These are phyloP conservation scores for Oncorhynchus keta DNA, from an alignment of 2,113 vertebrate species.

Conservation along the genomic window DNA sequence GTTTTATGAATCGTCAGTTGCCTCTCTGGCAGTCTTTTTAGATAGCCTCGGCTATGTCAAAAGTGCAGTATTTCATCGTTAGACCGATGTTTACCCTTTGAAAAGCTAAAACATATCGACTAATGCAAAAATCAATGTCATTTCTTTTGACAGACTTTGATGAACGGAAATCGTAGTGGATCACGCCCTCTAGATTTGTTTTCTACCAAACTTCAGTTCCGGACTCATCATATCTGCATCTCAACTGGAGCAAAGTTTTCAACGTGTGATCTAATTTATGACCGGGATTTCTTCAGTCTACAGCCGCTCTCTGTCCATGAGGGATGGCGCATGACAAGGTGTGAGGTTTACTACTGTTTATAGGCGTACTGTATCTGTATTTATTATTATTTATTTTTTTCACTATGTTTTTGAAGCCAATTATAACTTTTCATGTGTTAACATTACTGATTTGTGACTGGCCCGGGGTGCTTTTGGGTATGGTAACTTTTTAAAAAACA, in stretches of 20 bases:
- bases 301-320: background rate
- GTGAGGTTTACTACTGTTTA: background rate
- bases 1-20: conserved; percentile 59
- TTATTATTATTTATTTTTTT: background rate
- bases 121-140: conserved; percentile 28
- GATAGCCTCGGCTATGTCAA: conserved; percentile 58
- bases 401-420: too few species aligned
- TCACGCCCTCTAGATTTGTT: conserved; percentile 44
- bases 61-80: conserved; percentile 42
- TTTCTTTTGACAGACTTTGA: conserved; percentile 53
- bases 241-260: conserved; percentile 15
- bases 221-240: background rate
- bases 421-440: too few species aligned
- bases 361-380: background rate
- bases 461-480: too few species aligned
- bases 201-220: conserved; percentile 1
- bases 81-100: too few species aligned
- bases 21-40: conserved; percentile 36
- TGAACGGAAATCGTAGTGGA: conserved; percentile 31
- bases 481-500: too few species aligned
- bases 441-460: too few species aligned
- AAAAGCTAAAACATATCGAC: background rate
- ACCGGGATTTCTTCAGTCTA: background rate
- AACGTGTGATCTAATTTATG: background rate
- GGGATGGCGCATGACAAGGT: background rate